Evolutionary conservation across 2,888 invertebrate species (phyloP), one percentile per base, ranked within the genome.

Genomic region (Heliconius sara): DNA sequence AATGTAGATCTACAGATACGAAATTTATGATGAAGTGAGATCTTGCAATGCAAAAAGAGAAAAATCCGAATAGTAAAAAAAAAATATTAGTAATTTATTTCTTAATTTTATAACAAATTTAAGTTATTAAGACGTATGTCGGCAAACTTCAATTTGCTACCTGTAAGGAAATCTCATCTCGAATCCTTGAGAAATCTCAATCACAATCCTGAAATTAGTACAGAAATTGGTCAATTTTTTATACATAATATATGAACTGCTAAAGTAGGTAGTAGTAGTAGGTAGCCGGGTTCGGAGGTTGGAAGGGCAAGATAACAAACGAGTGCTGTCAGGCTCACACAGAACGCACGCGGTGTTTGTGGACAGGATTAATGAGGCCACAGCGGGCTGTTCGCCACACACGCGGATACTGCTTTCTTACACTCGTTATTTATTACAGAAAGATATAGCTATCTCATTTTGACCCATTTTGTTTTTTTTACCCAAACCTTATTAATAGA

Each of bases 261-360:
- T 34, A 34, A 72, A 72, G 73, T 16, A 16, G 47, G 19, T 57
- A 57, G 16, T 34, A 34, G 6, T 19, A 19, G 25, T 73, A 60
- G 73, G 73, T 73, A 60, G n/a, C 73, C 25, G 25, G 34, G 16
- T 73, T 73, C 34, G 73, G 16, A 73, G 57, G 73, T 73, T 25
- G 39, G 60, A 73, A 73, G 60, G 65, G 43, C 75, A 66, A 73
- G 79, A 80, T 83, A 82, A 83, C 80, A 82, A 83, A 83, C 82
- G 83, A 83, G 81, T 76, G 77, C 79, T 81, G 83, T 83, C 83
- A 82, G 71, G 79, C 79, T 79, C 83, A 83, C 77, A 76, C n/a
- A 79, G 75, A 76, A 76, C 79, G 76, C 71, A 74, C 78, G 82
- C 80, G 79, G 82, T 80, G 79, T 79, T 79, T 79, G 80, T 78